These are phyloP conservation scores for Euplexia lucipara DNA, from an alignment of 2,888 invertebrate genomes.

Conservation along the genomic window DNA sequence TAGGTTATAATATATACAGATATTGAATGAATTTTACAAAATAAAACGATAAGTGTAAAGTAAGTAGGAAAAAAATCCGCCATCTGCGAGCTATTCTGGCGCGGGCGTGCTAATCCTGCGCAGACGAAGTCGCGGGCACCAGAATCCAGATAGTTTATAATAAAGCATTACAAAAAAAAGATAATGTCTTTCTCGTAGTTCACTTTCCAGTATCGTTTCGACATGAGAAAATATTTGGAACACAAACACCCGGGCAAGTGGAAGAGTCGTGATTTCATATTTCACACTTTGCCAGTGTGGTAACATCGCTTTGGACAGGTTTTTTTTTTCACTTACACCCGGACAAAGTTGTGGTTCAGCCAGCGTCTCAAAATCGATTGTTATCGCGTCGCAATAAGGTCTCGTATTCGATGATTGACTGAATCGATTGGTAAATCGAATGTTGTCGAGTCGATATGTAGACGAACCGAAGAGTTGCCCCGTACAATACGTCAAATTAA, in stretches of 20 bases:
- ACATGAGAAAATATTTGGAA: conserved; percentile 88
- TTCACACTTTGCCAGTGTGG: conserved; percentile 89
- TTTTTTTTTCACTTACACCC: conserved; percentile 80
- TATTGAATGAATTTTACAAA: too few relatives aligned
- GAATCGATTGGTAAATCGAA: conserved; percentile 59
- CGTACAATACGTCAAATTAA: conserved; percentile 83
- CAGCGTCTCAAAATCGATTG: conserved; percentile 57
- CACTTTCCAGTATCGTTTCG: conserved; percentile 83
- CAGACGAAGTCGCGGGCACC: too few relatives aligned
- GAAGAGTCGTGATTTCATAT: conserved; percentile 90
- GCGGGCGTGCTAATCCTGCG: too few relatives aligned
- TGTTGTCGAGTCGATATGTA: conserved; percentile 64
- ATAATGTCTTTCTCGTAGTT: conserved; percentile 75
- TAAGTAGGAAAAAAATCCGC: too few relatives aligned
- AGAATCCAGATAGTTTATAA: too few relatives aligned
- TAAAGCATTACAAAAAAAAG: conserved; percentile 78
- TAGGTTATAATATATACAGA: too few relatives aligned
- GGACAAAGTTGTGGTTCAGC: conserved; percentile 61
- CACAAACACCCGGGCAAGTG: conserved; percentile 87
- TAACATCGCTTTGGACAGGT: conserved; percentile 84
- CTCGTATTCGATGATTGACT: conserved; percentile 44
- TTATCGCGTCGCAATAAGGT: conserved; percentile 62
- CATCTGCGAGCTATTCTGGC: too few relatives aligned
- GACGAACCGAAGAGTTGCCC: conserved; percentile 67
- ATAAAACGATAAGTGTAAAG: too few relatives aligned